Conservation (phyloP, 2,113 vertebrate genomes). For the Sceloporus tristichus region DNA sequence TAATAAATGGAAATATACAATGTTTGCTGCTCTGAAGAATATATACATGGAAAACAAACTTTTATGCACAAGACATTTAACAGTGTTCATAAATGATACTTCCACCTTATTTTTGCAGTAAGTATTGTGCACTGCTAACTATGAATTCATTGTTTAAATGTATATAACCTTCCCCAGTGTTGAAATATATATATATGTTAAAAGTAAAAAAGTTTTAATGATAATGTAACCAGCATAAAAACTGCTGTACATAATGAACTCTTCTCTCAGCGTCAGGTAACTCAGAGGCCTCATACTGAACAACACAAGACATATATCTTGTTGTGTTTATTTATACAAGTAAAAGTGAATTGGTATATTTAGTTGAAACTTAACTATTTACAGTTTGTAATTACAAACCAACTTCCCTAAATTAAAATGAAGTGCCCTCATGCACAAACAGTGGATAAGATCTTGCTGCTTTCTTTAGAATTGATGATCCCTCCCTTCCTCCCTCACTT, state of each 20-base stretch:
- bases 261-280: neutral
- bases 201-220: no score
- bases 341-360: neutral
- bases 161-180: neutral
- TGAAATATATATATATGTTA: no score
- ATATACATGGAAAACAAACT: neutral
- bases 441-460: neutral
- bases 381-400: no score
- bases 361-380: neutral
- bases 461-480: neutral
- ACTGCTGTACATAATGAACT: neutral
- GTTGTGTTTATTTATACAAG: neutral
- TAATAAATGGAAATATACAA: neutral
- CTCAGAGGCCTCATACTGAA: neutral
- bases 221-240: no score
- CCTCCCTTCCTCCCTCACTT: neutral
- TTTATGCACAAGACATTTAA: neutral
- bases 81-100: neutral
- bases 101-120: neutral
- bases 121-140: neutral
- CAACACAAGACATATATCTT: neutral
- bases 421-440: neutral
- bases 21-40: neutral
- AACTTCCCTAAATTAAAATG: neutral
- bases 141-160: neutral